A percentile compares a stretch with the other conserved stretches of the same genome.
phyloP scores from a whole-genome alignment of 2,888 invertebrate genomes.

The Leptinotarsa peninsularis region DNA sequence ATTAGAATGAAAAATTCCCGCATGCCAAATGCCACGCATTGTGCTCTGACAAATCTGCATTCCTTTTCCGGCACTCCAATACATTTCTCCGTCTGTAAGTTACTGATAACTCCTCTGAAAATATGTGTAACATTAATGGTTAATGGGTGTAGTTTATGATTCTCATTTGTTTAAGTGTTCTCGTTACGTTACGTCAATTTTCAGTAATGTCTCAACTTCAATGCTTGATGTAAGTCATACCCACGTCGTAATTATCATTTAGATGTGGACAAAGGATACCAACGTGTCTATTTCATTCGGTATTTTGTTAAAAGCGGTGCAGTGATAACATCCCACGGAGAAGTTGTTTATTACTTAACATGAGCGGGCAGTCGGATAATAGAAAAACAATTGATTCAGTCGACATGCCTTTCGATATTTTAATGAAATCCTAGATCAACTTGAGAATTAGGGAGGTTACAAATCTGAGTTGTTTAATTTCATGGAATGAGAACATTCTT shows the following conservation, averaged over 20 bases:
- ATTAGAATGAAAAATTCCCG: neutral
- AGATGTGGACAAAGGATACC: slow-evolving; percentile 32
- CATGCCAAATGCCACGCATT: slow-evolving; percentile 7
- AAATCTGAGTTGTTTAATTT: too few species aligned
- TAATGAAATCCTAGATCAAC: too few species aligned
- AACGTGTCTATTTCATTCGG: slow-evolving; percentile 19
- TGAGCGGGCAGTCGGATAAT: too few species aligned
- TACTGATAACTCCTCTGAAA: neutral
- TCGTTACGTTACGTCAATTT: slow-evolving; percentile 20
- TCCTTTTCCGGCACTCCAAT: slow-evolving; percentile 4
- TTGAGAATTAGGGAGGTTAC: too few species aligned
- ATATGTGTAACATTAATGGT: slow-evolving; percentile 6
- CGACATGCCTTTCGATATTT: too few species aligned
- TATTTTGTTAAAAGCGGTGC: neutral
- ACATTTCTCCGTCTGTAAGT: neutral
- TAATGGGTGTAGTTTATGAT: slow-evolving; percentile 10
- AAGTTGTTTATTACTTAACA: too few species aligned
- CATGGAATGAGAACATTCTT: too few species aligned
- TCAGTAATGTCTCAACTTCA: slow-evolving; percentile 24
- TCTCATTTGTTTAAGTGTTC: slow-evolving; percentile 15
- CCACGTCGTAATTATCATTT: slow-evolving; percentile 35
- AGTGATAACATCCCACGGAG: slow-evolving; percentile 1
- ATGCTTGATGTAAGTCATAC: slow-evolving; percentile 24
- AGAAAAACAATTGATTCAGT: too few species aligned
- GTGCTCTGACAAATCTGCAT: slow-evolving; percentile 9